phyloP scores from a whole-genome alignment of 2,113 vertebrate genomes.

The Heterochromis multidens region DNA sequence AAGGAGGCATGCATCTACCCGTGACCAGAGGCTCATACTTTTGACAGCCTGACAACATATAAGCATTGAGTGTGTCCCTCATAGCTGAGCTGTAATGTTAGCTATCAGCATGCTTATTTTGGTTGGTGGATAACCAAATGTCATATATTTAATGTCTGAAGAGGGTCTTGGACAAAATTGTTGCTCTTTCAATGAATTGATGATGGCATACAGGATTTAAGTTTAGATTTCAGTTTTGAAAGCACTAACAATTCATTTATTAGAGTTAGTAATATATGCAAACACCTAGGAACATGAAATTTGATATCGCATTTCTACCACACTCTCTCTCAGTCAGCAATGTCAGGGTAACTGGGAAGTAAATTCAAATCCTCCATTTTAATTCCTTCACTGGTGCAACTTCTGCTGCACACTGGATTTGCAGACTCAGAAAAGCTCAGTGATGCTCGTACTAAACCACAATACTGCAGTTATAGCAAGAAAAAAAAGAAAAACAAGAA shows the following conservation, averaged over 20 bases:
- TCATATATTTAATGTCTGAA: neutral
- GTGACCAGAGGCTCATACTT: neutral
- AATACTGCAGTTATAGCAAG: neutral
- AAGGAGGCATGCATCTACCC: neutral
- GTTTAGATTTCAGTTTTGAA: neutral
- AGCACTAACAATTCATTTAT: neutral
- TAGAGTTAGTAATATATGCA: neutral
- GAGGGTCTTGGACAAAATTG: neutral
- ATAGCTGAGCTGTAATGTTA: neutral
- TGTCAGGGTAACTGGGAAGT: constrained; percentile 15
- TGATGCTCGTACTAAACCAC: neutral
- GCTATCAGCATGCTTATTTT: neutral
- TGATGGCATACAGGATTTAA: neutral
- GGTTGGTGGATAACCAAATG: neutral
- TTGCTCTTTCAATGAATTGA: neutral
- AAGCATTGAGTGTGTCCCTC: neutral
- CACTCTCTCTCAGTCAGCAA: constrained; percentile 15
- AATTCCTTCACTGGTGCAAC: neutral
- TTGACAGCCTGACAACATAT: too few relatives aligned
- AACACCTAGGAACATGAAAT: neutral
- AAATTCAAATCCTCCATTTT: constrained; percentile 22
- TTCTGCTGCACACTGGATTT: neutral
- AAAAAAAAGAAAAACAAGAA: neutral
- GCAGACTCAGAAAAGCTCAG: constrained; percentile 8
- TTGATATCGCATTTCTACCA: neutral